Evolutionary conservation across 2,888 invertebrate species (phyloP).

Genomic region (Entomobrya proxima): DNA sequence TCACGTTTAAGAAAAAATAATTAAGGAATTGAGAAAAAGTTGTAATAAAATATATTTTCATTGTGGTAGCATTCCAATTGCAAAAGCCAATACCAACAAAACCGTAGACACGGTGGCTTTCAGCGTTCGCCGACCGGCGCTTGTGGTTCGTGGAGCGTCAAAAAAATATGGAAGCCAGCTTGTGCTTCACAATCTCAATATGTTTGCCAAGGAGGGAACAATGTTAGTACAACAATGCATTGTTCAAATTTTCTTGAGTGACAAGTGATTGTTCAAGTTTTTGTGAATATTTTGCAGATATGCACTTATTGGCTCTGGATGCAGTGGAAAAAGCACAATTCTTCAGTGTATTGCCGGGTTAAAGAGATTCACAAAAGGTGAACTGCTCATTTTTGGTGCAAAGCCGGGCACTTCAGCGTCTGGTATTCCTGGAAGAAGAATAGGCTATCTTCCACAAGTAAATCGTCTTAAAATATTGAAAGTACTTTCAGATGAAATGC

Average conservation of each 20-base stretch:
- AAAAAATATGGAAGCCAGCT: conserved; percentile 62
- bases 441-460: conserved; percentile 78
- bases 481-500: neutral
- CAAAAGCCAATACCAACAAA: conserved; percentile 22
- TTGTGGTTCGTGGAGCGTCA: conserved; percentile 54
- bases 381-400: conserved; percentile 77
- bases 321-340: conserved; percentile 83
- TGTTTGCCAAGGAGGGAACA: conserved; percentile 67
- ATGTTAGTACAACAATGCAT: conserved; percentile 67
- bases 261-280: neutral
- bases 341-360: conserved; percentile 77
- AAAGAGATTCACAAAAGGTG: conserved; percentile 77
- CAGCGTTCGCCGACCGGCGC: conserved; percentile 60
- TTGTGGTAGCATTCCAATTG: conserved; percentile 54
- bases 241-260: neutral
- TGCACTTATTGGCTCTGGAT: conserved; percentile 94
- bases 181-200: conserved; percentile 67
- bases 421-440: conserved; percentile 77
- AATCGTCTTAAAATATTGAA: neutral
- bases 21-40: neutral
- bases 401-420: conserved; percentile 77
- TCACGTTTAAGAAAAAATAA: neutral
- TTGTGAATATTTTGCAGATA: conserved; percentile 82
- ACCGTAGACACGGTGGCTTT: conserved; percentile 61
- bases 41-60: too few species aligned